phyloP scores from a whole-genome alignment of 2,888 invertebrate species.

The Acleris literana region DNA sequence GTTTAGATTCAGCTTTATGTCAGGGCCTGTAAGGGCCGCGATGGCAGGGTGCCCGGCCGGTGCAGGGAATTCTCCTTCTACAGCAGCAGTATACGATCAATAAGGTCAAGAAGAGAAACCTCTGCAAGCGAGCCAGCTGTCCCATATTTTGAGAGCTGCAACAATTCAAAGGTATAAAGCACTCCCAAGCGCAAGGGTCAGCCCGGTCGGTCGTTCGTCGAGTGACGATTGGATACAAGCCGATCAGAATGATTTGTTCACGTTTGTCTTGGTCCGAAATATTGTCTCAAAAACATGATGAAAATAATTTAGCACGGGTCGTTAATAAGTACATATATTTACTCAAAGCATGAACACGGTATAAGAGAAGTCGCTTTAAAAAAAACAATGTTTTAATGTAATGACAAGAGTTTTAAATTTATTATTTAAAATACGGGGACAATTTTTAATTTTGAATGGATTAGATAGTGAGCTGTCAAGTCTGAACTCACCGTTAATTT shows the following conservation, averaged over 20 bases:
- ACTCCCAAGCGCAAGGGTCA: not conserved
- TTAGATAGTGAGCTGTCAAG: not conserved
- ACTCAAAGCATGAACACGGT: no score
- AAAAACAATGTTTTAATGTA: no score
- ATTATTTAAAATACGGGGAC: no score
- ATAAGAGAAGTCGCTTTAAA: no score
- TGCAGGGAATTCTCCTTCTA: conserved; percentile 55
- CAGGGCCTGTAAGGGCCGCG: conserved; percentile 61
- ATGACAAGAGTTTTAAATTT: no score
- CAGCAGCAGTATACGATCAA: conserved; percentile 53
- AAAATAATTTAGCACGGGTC: no score
- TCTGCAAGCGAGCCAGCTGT: not conserved
- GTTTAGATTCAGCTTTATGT: conserved; percentile 4
- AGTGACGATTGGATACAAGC: not conserved
- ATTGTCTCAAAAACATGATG: no score
- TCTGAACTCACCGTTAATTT: conserved; percentile 6
- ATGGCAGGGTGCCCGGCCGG: conserved; percentile 63
- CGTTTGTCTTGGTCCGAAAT: no score
- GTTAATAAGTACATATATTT: no score
- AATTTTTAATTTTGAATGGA: not conserved
- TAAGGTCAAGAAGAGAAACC: conserved; percentile 45
- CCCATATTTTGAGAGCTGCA: conserved; percentile 42
- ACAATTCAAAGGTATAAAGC: conserved; percentile 40
- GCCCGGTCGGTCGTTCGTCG: not conserved
- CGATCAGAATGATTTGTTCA: no score